phyloP scores from a whole-genome alignment of 2,888 invertebrate genomes.

The Ferdinandea cuprea region DNA sequence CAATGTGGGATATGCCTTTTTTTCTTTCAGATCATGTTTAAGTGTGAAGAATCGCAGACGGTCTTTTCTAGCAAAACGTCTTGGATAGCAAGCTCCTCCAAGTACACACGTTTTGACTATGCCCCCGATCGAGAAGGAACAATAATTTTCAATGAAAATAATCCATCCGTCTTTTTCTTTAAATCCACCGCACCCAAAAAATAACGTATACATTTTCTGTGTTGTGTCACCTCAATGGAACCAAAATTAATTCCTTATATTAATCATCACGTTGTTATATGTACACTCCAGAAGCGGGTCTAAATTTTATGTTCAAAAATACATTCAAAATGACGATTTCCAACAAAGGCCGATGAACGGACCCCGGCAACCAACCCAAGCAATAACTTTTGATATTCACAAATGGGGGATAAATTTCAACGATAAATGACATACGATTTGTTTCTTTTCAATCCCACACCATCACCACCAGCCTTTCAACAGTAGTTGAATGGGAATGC shows the following conservation, averaged over 20 bases:
- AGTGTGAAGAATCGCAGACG: too few relatives aligned
- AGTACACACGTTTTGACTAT: too few relatives aligned
- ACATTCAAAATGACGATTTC: constrained; percentile 37
- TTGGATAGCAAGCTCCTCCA: too few relatives aligned
- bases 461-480: constrained; percentile 19
- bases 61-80: too few relatives aligned
- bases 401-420: constrained; percentile 66
- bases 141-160: too few relatives aligned
- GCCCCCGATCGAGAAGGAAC: too few relatives aligned
- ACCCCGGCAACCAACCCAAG: constrained; percentile 18
- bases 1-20: too few relatives aligned
- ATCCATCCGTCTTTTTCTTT: not conserved
- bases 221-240: constrained; percentile 48
- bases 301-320: constrained; percentile 41
- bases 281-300: constrained; percentile 25
- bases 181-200: not conserved
- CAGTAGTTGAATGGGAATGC: constrained; percentile 19
- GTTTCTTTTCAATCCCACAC: constrained; percentile 50
- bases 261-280: constrained; percentile 34
- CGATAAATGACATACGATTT: constrained; percentile 62
- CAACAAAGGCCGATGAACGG: constrained; percentile 42
- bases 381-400: constrained; percentile 54
- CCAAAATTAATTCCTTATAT: constrained; percentile 50
- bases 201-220: constrained; percentile 10
- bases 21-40: too few relatives aligned